These are phyloP conservation scores for Stenurella melanura DNA, from an alignment of 2,888 invertebrate species.

Conservation along the genomic window DNA sequence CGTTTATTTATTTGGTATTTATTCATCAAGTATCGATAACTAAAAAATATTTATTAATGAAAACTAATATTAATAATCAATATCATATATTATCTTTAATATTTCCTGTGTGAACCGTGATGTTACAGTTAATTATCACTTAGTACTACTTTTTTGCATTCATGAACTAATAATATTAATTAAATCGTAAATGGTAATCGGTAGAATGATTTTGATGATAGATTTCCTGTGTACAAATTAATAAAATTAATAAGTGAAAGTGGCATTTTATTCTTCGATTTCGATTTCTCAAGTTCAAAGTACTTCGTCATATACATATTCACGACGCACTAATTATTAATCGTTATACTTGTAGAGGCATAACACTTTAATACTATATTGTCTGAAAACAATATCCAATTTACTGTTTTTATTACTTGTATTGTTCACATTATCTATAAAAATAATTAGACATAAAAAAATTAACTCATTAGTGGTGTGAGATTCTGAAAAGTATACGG, in stretches of 20 bases:
- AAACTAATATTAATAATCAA: no score
- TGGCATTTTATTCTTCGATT: conserved; percentile 8
- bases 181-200: neutral
- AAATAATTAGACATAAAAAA: neutral
- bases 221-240: conserved; percentile 7
- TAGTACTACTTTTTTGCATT: neutral
- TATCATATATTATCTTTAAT: neutral
- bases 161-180: neutral
- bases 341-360: neutral
- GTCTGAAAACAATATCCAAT: neutral
- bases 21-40: no score
- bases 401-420: neutral
- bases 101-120: neutral
- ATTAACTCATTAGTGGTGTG: neutral
- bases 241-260: conserved; percentile 16
- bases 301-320: neutral
- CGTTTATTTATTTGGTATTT: no score
- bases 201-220: neutral
- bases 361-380: neutral
- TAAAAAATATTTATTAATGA: no score
- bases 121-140: neutral
- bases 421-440: neutral
- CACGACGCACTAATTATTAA: neutral
- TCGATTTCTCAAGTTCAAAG: conserved; percentile 16
- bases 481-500: neutral